A percentile compares a stretch with the other conserved stretches of the same genome.
These are phyloP conservation scores for Takifugu bimaculatus DNA, from an alignment of 2,113 vertebrate genomes.

Conservation along the genomic window DNA sequence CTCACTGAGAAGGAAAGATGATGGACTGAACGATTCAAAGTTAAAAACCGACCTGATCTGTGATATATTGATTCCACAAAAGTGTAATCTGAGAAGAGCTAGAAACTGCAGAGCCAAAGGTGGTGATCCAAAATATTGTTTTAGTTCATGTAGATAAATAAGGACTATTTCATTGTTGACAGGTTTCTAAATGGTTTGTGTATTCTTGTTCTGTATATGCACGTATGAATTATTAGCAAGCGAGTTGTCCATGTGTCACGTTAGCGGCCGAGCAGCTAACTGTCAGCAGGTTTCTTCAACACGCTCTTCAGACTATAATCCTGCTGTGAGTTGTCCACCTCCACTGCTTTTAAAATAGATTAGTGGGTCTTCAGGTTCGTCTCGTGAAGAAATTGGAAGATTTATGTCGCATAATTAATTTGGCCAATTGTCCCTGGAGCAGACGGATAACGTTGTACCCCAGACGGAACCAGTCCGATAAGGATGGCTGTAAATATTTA, in stretches of 20 bases:
- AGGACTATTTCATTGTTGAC: too few relatives aligned
- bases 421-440: slow-evolving; percentile 45
- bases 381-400: slow-evolving; percentile 47
- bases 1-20: too few relatives aligned
- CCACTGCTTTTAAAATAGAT: slow-evolving; percentile 64
- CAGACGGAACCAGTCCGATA: slow-evolving; percentile 16
- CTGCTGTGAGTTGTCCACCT: slow-evolving; percentile 62
- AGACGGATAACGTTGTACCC: slow-evolving; percentile 38
- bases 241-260: too few relatives aligned
- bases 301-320: slow-evolving; percentile 61
- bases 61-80: too few relatives aligned
- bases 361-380: slow-evolving; percentile 61
- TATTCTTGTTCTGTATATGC: neutral
- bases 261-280: slow-evolving; percentile 33
- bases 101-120: too few relatives aligned
- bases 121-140: too few relatives aligned
- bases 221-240: slow-evolving; percentile 1
- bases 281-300: slow-evolving; percentile 44
- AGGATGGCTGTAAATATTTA: slow-evolving; percentile 23
- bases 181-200: too few relatives aligned
- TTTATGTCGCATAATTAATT: slow-evolving; percentile 49
- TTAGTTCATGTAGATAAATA: too few relatives aligned
- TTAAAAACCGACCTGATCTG: too few relatives aligned
- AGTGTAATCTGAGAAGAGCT: too few relatives aligned
- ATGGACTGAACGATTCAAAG: too few relatives aligned